Conservation (phyloP, 2,113 vertebrate genomes). For the Dromas ardeola region DNA sequence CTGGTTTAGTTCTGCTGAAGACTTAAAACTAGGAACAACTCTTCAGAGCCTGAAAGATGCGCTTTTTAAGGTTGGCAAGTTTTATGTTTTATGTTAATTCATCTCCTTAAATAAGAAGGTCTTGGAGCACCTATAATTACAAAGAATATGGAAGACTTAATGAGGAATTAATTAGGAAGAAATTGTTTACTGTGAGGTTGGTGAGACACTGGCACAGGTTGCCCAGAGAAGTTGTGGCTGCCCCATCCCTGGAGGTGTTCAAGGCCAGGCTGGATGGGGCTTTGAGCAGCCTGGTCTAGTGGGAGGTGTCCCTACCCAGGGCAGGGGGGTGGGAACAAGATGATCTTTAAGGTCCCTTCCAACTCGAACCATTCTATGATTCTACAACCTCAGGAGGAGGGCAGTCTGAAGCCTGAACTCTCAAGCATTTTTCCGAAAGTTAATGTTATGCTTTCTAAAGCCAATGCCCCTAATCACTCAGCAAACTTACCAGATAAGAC, state of each 20-base stretch:
- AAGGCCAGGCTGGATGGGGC: no score
- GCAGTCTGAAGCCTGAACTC: background rate
- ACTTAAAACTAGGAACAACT: constrained; percentile 87
- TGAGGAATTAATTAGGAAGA: background rate
- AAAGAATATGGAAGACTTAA: background rate
- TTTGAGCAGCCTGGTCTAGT: no score
- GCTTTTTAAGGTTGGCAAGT: constrained; percentile 87
- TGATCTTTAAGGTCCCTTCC: no score
- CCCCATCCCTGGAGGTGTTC: no score
- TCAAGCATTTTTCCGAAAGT: background rate
- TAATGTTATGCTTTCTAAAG: background rate
- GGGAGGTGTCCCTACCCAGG: no score
- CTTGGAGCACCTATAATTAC: background rate
- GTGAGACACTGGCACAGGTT: no score
- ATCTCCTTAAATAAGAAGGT: background rate
- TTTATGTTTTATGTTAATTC: background rate
- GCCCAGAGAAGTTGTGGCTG: no score
- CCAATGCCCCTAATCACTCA: background rate
- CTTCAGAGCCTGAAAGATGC: constrained; percentile 97
- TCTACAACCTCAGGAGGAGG: background rate
- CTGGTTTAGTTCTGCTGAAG: constrained; percentile 91
- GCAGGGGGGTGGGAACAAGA: no score
- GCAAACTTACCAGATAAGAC: background rate
- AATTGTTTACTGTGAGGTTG: no score
- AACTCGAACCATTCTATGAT: no score